Evolutionary conservation across 2,113 vertebrate species (phyloP), one percentile per base, ranked within the genome.

Genomic region (Hepsetus odoe): DNA sequence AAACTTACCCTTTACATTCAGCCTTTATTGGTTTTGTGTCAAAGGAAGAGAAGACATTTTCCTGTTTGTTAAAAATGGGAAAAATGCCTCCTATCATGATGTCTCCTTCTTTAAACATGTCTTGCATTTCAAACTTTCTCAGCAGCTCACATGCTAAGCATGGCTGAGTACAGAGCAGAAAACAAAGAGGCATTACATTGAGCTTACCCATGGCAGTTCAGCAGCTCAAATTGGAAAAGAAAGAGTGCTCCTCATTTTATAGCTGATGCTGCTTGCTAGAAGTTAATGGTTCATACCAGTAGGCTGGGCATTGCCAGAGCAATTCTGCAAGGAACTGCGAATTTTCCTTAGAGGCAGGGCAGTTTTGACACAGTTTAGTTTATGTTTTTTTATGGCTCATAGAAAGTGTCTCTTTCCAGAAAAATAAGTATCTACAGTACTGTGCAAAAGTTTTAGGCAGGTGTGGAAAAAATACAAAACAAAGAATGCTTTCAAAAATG

Each of bases 71-170:
- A 38, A 86, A 93, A 81, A 93, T 74, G 0, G 92, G 92, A 62
- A 92, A 94, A 85, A 94, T 91, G 1, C 92, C 92, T 13, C 91
- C 92, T 0, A 93, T 90, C 88, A 91, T 90, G 38, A 93, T 85
- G n/a, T 93, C 89, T 20, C 92, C 92, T 56, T 79, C 56, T 70
- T 88, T 88, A 49, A 84, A 89, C 75, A 92, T 84, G 74, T 86
- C 82, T 30, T 80, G 83, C 87, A 91, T 87, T 33, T 85, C 44
- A 73, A 92, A 90, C 18, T 66, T 86, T 20, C 80, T 79, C 0
- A 88, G 69, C 2, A 86, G 40, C n/a, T 86, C 85, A 80, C 92
- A 93, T 59, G 79, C 72, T 74, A 53, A 80, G 9, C 55, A 80
- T 62, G 61, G 75, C 26, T 70, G 76, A 13, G 87, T n/a, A 32